A percentile compares a stretch with the other conserved stretches of the same genome.
Conservation (phyloP, 1,140 invertebrate genomes). For the Drosophila prosaltans region DNA sequence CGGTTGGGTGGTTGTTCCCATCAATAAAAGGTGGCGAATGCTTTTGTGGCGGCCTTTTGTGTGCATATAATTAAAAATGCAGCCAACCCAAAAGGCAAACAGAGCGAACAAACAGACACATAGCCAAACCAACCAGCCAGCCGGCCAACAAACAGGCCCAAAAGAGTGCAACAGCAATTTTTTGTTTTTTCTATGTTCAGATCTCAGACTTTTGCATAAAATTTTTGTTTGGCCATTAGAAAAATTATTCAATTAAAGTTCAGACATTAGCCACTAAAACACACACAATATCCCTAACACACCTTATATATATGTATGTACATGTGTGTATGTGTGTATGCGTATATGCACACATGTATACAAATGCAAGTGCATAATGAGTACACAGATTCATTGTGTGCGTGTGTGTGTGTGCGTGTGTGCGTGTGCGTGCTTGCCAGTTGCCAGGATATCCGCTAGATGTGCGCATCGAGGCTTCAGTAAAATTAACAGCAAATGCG, state of each 20-base stretch:
- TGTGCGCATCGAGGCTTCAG: constrained; percentile 68
- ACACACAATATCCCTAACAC: constrained; percentile 14
- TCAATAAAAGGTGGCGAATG: constrained; percentile 79
- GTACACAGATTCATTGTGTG: constrained; percentile 11
- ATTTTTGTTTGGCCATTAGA: constrained; percentile 80
- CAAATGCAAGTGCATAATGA: constrained; percentile 7
- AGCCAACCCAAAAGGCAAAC: constrained; percentile 70
- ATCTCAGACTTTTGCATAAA: constrained; percentile 64
- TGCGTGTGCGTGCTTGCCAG: constrained; percentile 2
- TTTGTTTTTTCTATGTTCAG: constrained; percentile 23
- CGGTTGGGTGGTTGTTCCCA: constrained; percentile 33
- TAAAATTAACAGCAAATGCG: constrained; percentile 79
- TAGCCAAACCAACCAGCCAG: not conserved
- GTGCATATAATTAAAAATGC: constrained; percentile 81
- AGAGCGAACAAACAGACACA: constrained; percentile 57
- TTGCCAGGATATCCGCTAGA: constrained; percentile 65
- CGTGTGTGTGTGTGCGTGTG: not conserved
- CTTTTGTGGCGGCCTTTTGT: constrained; percentile 79
- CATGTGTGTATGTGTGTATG: too few species aligned
- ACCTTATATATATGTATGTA: constrained; percentile 23
- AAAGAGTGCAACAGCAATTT: constrained; percentile 35
- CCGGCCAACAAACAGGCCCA: not conserved
- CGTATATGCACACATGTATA: not conserved
- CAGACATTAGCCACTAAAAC: constrained; percentile 22
- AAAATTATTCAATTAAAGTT: constrained; percentile 82